phyloP scores from a whole-genome alignment of 1,140 invertebrate genomes.

The Lucilia cuprina region DNA sequence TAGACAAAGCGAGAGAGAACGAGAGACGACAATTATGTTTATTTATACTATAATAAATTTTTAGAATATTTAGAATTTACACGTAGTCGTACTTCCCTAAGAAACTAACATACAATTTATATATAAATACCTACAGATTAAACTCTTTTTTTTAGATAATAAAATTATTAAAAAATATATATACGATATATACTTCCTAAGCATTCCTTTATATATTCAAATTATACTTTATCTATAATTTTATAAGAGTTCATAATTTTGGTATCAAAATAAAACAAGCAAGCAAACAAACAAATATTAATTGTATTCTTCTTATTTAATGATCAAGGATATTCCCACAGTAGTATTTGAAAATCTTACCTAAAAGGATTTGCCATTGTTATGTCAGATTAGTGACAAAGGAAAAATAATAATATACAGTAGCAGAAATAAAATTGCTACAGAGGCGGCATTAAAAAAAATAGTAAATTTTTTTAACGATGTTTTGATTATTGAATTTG shows the following conservation, averaged over 20 bases:
- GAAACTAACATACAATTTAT: neutral
- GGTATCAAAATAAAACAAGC: neutral
- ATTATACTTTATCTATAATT: neutral
- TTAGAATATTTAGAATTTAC: neutral
- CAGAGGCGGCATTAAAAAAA: neutral
- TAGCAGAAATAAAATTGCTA: no score
- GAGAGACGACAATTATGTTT: slow-evolving; percentile 11
- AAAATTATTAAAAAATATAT: neutral
- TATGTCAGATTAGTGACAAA: neutral
- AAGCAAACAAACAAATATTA: neutral
- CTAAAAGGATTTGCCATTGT: neutral
- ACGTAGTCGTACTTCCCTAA: neutral
- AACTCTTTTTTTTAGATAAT: neutral
- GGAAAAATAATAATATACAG: neutral
- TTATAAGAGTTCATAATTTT: neutral
- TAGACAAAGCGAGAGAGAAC: neutral
- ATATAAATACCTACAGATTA: neutral
- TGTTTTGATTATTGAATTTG: neutral
- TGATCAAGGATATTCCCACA: neutral
- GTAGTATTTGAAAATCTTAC: neutral
- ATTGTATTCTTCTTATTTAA: neutral
- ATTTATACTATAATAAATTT: neutral
- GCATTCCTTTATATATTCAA: neutral
- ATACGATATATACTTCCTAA: neutral
- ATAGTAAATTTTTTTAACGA: neutral